Percentiles rank a stretch among this genome's conserved stretches.
phyloP scores from a whole-genome alignment of 2,113 vertebrate species.

The Symphodus melops region DNA sequence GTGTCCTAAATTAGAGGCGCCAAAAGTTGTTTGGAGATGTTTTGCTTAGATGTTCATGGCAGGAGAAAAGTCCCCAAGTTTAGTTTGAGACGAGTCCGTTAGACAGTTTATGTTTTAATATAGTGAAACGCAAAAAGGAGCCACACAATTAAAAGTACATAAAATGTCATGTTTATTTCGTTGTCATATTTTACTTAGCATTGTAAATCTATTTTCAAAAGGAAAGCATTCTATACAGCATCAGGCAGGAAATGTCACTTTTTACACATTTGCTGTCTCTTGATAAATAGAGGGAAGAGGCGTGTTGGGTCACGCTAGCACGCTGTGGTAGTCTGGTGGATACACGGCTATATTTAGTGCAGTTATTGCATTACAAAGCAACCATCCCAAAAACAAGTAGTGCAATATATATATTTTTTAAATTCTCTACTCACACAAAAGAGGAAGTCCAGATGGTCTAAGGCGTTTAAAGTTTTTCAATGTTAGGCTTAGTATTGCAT shows the following conservation, averaged over 20 bases:
- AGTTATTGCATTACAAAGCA: slow-evolving; percentile 88
- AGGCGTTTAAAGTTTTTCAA: slow-evolving; percentile 83
- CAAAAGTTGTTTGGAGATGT: too few relatives aligned
- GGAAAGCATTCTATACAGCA: slow-evolving; percentile 87
- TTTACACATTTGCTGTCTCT: slow-evolving; percentile 75
- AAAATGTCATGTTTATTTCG: slow-evolving; percentile 86
- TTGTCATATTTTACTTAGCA: slow-evolving; percentile 76
- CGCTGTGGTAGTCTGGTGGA: slow-evolving; percentile 76
- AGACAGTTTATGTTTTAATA: neutral
- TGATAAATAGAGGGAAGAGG: slow-evolving; percentile 78
- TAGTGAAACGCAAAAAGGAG: slow-evolving; percentile 38
- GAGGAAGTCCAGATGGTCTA: slow-evolving; percentile 85
- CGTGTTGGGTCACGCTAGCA: slow-evolving; percentile 78
- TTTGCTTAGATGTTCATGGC: too few relatives aligned
- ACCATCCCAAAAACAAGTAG: slow-evolving; percentile 80
- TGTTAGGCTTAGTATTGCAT: slow-evolving; percentile 86
- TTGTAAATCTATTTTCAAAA: slow-evolving; percentile 83
- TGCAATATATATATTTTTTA: slow-evolving; percentile 75
- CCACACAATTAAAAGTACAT: slow-evolving; percentile 80
- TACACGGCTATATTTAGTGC: slow-evolving; percentile 84
- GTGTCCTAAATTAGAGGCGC: too few relatives aligned
- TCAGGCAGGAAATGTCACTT: slow-evolving; percentile 83
- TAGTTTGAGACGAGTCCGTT: too few relatives aligned
- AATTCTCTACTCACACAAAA: slow-evolving; percentile 77
- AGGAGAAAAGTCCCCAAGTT: neutral